phyloP scores from a whole-genome alignment of 2,888 invertebrate species.

The Petrophora chlorosata region DNA sequence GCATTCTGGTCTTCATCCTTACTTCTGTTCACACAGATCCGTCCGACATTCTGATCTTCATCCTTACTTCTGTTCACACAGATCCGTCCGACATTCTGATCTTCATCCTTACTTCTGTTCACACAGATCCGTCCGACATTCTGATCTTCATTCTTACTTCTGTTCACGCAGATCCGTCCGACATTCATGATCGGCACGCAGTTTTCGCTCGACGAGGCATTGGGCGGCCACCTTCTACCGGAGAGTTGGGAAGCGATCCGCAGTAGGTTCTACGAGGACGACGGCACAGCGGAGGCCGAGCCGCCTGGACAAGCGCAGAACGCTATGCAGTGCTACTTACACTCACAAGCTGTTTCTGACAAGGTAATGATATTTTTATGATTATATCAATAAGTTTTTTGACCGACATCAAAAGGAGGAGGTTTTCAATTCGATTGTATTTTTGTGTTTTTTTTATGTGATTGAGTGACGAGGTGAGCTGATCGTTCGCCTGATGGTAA shows the following conservation, averaged over 20 bases:
- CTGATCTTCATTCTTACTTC: slow-evolving; percentile 54
- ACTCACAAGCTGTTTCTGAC: slow-evolving; percentile 79
- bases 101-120: slow-evolving; percentile 12
- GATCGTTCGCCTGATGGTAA: no score
- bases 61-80: slow-evolving; percentile 41
- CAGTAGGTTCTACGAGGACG: slow-evolving; percentile 46
- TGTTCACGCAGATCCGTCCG: slow-evolving; percentile 72
- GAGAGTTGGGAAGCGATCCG: slow-evolving; percentile 51
- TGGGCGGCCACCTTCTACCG: slow-evolving; percentile 60
- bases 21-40: slow-evolving; percentile 59
- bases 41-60: slow-evolving; percentile 81
- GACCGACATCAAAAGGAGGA: no score
- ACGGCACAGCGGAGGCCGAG: slow-evolving; percentile 56
- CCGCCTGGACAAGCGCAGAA: slow-evolving; percentile 60
- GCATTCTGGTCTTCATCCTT: background rate
- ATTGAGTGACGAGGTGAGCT: no score
- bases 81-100: slow-evolving; percentile 82
- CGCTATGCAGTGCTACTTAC: slow-evolving; percentile 81
- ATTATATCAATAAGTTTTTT: slow-evolving; percentile 3
- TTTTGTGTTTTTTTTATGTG: no score
- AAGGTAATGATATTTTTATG: slow-evolving; percentile 71
- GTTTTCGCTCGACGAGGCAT: slow-evolving; percentile 67
- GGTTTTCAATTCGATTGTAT: no score
- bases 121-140: slow-evolving; percentile 80
- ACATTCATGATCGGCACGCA: slow-evolving; percentile 78